Base-by-base conservation (phyloP, 2,888 invertebrate genomes). In the Rhamphomyia laevipes region DNA sequence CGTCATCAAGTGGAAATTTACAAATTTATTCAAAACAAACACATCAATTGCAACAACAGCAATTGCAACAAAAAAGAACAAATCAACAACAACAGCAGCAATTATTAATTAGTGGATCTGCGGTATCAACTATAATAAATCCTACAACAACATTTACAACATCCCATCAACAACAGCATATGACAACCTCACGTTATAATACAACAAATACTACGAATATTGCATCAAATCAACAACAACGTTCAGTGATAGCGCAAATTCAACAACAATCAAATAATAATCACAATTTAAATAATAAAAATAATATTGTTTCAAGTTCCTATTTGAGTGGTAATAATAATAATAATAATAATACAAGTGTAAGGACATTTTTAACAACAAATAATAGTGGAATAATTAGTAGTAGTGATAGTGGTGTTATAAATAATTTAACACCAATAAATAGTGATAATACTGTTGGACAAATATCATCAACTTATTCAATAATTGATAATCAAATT, bases 1-100 rank as follows among this genome's bases (percentile, higher is more conserved):
- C 56, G 35, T 45, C 48, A 48, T 53, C 57, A 47, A 54, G 53
- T 53, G 58, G 58, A 55, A 60, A 59, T 50, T 59, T 58, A 51
- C 59, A 61, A 56, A 57, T 57, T 37, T 60, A 59, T 51, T 58
- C 59, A 43, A 60, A 58, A 46, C 59, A 59, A 52, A 58, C 59
- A 45, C 51, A 49, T 46, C 55, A 52, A 55, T 51, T 55, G 48
- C 54, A 58, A 56, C 58, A 50, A 53, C 47, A 49, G 18, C 47
- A 23, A 23, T 35, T 43, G 42, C 41, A 47, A 21, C 45, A 45
- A 17, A 46, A 45, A 23, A 12, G 40, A 27, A 15, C 46, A 27
- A 44, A 33, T 40, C 46, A 52, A 42, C 56, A 56, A 37, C 56
- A 55, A 47, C 46, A 50, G 17, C 45, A 47, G 27, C 48, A 48